phyloP scores from a whole-genome alignment of 2,797 vertebrate species.

The Linurgus olivaceus region DNA sequence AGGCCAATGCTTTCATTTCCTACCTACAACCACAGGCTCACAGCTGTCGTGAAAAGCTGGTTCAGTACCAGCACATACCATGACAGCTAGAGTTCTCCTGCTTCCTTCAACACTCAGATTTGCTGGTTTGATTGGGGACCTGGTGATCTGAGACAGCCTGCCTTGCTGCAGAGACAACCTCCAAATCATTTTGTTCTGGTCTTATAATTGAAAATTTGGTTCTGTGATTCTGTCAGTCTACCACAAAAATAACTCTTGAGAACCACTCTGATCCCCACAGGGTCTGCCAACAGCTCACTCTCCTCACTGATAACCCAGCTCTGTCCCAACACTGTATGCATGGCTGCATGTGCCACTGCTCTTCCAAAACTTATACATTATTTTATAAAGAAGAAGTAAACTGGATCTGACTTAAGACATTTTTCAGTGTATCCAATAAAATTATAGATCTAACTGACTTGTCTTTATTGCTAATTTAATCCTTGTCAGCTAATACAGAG shows the following conservation, averaged over 20 bases:
- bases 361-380: background rate
- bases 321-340: fast-evolving
- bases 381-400: background rate
- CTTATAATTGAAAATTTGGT: background rate
- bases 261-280: background rate
- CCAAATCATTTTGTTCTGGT: background rate
- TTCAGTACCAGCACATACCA: fast-evolving
- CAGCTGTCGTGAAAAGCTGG: background rate
- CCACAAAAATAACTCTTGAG: background rate
- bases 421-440: background rate
- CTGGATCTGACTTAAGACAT: background rate
- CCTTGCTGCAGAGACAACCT: background rate
- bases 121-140: background rate
- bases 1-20: background rate
- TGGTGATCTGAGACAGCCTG: background rate
- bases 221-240: background rate
- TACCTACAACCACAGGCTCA: background rate
- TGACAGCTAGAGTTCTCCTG: background rate
- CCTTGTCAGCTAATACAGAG: background rate
- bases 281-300: background rate
- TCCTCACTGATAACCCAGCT: background rate
- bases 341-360: background rate
- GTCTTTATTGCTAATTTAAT: background rate
- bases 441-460: background rate
- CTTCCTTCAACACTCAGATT: background rate